A percentile compares a stretch with the other conserved stretches of the same genome.
Evolutionary conservation across 2,797 vertebrate species (phyloP).

Genomic region (Schizothorax lantsangensis): DNA sequence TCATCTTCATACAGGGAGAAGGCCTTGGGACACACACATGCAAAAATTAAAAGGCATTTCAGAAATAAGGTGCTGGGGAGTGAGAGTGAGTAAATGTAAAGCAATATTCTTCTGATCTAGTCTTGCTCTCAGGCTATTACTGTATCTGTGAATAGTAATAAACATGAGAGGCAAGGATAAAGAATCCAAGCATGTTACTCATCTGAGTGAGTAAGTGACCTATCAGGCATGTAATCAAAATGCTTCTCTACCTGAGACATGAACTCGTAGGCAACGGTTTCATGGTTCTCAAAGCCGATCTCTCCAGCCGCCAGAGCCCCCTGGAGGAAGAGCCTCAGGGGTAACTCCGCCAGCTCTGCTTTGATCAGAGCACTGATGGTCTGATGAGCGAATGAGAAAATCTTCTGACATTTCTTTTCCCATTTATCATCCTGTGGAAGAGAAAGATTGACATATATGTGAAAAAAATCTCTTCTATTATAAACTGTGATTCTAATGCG

Average conservation of each 20-base stretch:
- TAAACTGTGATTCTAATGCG: not conserved
- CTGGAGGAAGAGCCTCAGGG: constrained; percentile 95
- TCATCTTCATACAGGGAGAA: constrained; percentile 98
- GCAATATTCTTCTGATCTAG: not conserved
- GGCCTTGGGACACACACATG: constrained; percentile 76
- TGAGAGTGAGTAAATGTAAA: not conserved
- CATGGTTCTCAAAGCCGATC: constrained; percentile 97
- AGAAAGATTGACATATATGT: not conserved
- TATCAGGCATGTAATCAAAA: constrained; percentile 19
- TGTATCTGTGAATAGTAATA: constrained; percentile 4
- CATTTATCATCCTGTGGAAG: constrained; percentile 92
- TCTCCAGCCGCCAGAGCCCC: constrained; percentile 95
- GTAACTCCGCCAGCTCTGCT: constrained; percentile 94
- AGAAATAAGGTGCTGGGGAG: not conserved
- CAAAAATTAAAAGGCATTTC: constrained; percentile 9
- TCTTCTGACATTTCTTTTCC: constrained; percentile 99
- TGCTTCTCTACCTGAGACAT: constrained; percentile 92
- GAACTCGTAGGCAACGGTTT: constrained; percentile 98
- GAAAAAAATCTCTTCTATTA: not conserved
- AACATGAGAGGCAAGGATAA: not conserved
- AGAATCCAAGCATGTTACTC: not conserved
- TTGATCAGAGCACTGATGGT: constrained; percentile 98
- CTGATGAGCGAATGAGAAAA: constrained; percentile 98
- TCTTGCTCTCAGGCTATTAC: constrained; percentile 23
- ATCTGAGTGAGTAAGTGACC: not conserved